Percentiles rank a stretch among this genome's conserved stretches.
Evolutionary conservation across 2,113 vertebrate genomes (phyloP).

Genomic region (Bucco capensis): DNA sequence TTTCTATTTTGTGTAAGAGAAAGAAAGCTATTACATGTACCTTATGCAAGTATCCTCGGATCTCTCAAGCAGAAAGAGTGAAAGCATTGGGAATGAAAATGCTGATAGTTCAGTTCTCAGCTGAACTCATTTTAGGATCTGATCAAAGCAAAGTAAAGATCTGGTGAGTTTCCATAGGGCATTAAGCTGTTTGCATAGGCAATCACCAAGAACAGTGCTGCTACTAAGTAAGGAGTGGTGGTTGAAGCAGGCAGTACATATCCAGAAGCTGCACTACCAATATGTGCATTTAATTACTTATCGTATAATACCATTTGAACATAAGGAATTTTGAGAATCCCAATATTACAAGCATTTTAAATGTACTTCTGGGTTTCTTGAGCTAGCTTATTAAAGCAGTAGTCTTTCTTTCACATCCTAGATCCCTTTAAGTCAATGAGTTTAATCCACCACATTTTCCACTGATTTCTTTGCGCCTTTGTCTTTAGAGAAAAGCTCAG

Average conservation of each 20-base stretch:
- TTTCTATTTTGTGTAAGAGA: neutral
- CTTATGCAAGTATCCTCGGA: neutral
- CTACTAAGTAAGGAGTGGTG: neutral
- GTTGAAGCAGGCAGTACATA: neutral
- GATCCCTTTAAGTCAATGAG: neutral
- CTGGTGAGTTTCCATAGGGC: accelerated
- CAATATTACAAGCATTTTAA: neutral
- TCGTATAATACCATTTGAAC: neutral
- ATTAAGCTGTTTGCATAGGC: neutral
- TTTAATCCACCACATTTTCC: neutral
- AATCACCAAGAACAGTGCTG: neutral
- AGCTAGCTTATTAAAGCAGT: neutral
- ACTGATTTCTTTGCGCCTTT: neutral
- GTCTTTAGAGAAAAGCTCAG: neutral
- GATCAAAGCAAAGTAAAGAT: neutral
- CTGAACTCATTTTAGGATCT: neutral
- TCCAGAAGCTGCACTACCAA: neutral
- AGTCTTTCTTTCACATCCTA: neutral
- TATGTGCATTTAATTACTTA: neutral
- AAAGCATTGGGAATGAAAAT: neutral
- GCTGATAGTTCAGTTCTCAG: neutral
- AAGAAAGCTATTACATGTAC: neutral
- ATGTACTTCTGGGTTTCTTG: neutral
- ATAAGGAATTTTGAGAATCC: neutral
- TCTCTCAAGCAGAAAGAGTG: neutral